Evolutionary conservation across 2,113 vertebrate species (phyloP).

Genomic region (Notarius lentiginosus): DNA sequence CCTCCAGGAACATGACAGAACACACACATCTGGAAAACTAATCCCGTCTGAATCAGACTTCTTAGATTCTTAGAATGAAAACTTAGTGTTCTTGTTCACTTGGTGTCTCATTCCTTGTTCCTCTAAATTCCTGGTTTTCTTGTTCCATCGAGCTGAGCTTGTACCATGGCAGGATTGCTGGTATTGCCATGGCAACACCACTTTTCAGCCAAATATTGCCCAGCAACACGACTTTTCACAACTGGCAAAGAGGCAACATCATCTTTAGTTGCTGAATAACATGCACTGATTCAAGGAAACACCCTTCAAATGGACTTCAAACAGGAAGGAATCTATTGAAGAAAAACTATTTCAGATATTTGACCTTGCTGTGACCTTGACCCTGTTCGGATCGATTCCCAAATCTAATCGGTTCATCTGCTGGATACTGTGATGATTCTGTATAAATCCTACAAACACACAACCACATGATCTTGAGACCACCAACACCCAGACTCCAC

Average conservation of each 20-base stretch:
- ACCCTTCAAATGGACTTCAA: too few species aligned
- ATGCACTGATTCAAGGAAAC: neutral
- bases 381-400: neutral
- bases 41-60: neutral
- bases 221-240: slow-evolving; percentile 5
- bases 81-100: neutral
- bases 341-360: neutral
- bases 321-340: neutral
- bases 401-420: neutral
- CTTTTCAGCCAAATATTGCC: slow-evolving; percentile 3
- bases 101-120: neutral
- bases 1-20: neutral
- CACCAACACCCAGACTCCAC: too few species aligned
- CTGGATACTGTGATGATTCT: neutral
- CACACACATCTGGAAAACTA: neutral
- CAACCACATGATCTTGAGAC: neutral
- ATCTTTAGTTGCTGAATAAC: neutral
- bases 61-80: neutral
- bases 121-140: neutral
- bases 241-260: neutral
- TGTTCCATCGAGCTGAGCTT: neutral
- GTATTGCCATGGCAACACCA: slow-evolving; percentile 17
- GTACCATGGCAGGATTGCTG: neutral
- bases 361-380: neutral
- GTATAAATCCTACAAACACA: neutral